Evolutionary conservation across 2,888 invertebrate genomes (phyloP).

Genomic region (Campaea margaritaria): DNA sequence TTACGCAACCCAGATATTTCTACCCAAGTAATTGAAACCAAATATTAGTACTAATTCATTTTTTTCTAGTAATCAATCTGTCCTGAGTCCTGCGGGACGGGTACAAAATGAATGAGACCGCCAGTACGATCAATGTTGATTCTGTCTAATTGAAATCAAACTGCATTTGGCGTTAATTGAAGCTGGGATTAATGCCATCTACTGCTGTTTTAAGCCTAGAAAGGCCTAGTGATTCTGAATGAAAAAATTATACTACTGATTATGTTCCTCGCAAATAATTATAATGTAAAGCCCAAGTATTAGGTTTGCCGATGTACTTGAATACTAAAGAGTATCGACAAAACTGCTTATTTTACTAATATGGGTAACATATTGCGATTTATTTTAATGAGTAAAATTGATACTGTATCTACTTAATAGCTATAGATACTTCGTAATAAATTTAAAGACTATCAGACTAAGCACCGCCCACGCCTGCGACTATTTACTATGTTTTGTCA

Average conservation of each 20-base stretch:
- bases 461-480: constrained; percentile 16
- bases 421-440: background rate
- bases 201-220: background rate
- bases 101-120: constrained; percentile 57
- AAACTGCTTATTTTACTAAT: too few species aligned
- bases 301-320: too few species aligned
- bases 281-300: too few species aligned
- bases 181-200: constrained; percentile 44
- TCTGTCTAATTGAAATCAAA: constrained; percentile 76
- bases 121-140: constrained; percentile 65
- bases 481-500: constrained; percentile 55
- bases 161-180: constrained; percentile 65
- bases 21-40: constrained; percentile 18
- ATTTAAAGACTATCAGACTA: background rate
- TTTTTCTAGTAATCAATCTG: constrained; percentile 27
- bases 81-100: constrained; percentile 24
- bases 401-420: background rate
- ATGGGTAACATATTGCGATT: too few species aligned
- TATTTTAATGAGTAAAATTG: too few species aligned
- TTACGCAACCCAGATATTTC: background rate
- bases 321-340: too few species aligned
- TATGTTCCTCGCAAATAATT: too few species aligned
- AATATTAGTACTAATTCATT: constrained; percentile 22
- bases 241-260: too few species aligned
- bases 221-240: too few species aligned